phyloP scores from a whole-genome alignment of 2,888 invertebrate genomes.

The Zonitis immaculata region DNA sequence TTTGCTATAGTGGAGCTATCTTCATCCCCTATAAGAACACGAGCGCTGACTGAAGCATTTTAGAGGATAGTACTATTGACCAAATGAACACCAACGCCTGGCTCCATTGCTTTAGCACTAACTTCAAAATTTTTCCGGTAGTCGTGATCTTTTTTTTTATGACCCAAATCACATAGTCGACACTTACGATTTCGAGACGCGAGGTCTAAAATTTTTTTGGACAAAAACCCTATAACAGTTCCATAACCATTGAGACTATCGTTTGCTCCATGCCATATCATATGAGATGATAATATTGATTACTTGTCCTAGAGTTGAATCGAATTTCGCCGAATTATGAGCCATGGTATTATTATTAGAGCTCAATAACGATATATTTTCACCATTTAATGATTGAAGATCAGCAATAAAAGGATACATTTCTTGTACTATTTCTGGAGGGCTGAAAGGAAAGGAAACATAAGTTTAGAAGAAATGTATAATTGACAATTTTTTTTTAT shows the following conservation, averaged over 20 bases:
- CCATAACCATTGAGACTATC: slow-evolving; percentile 24
- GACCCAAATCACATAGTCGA: slow-evolving; percentile 20
- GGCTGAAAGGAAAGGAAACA: background rate
- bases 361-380: background rate
- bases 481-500: no score
- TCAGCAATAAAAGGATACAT: background rate
- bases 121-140: slow-evolving; percentile 30
- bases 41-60: background rate
- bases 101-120: slow-evolving; percentile 35
- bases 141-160: slow-evolving; percentile 26
- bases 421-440: background rate
- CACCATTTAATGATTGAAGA: background rate
- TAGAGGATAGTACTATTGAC: slow-evolving; percentile 16
- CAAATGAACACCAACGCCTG: slow-evolving; percentile 24
- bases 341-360: background rate
- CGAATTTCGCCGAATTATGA: background rate
- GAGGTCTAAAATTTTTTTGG: slow-evolving; percentile 27
- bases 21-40: background rate
- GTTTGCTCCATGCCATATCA: slow-evolving; percentile 32
- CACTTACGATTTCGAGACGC: slow-evolving; percentile 16
- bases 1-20: background rate
- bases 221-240: slow-evolving; percentile 27
- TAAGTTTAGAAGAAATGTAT: no score
- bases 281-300: slow-evolving; percentile 18
- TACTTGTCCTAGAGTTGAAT: background rate